Conservation (phyloP, 1,140 invertebrate species). For the Nomia melanderi region DNA sequence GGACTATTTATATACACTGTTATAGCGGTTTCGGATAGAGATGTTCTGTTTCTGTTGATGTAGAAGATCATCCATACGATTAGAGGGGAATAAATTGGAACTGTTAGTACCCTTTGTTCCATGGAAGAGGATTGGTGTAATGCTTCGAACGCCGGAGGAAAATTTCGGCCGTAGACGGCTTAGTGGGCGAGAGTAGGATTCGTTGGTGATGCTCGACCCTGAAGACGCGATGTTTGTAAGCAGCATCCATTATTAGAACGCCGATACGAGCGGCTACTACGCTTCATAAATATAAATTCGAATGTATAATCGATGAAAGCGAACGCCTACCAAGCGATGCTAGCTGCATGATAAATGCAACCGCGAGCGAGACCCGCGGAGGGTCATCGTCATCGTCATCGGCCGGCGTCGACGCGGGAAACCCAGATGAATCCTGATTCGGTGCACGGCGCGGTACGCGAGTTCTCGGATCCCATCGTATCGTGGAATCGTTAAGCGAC, state of each 20-base stretch:
- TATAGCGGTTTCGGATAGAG: too few relatives aligned
- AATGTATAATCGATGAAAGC: conserved; percentile 78
- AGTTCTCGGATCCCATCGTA: not conserved
- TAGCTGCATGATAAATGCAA: conserved; percentile 58
- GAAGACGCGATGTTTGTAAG: conserved; percentile 52
- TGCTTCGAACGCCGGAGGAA: conserved; percentile 23
- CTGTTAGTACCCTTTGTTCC: too few relatives aligned
- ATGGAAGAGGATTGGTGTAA: conserved; percentile 17
- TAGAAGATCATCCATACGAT: too few relatives aligned
- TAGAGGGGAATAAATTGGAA: too few relatives aligned
- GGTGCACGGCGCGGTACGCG: too few relatives aligned
- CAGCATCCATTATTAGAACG: conserved; percentile 63
- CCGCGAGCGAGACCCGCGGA: not conserved
- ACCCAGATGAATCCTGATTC: conserved; percentile 5
- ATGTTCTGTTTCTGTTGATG: too few relatives aligned
- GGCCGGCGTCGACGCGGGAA: not conserved
- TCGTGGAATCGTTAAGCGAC: not conserved
- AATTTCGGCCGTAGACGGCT: not conserved
- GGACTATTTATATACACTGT: too few relatives aligned
- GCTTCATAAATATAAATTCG: conserved; percentile 78
- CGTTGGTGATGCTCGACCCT: conserved; percentile 25
- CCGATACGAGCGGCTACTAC: conserved; percentile 61
- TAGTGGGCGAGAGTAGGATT: not conserved
- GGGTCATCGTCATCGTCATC: conserved; percentile 39
- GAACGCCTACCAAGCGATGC: conserved; percentile 58